Percentiles rank a stretch among this genome's conserved stretches.
These are phyloP conservation scores for Nycticryphes semicollaris DNA, from an alignment of 2,113 vertebrate species.

Conservation along the genomic window DNA sequence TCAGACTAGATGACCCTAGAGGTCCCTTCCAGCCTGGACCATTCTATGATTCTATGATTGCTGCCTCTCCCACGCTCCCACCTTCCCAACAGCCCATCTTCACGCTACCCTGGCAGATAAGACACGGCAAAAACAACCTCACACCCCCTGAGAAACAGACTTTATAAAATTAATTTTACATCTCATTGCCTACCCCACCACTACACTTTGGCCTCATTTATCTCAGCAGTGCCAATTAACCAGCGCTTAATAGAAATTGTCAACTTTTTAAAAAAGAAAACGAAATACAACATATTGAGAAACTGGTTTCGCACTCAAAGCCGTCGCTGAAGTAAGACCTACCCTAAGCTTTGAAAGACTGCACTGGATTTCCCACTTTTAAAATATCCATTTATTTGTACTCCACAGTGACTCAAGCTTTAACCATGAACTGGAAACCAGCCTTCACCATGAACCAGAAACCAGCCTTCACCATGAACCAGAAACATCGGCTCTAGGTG, in stretches of 20 bases:
- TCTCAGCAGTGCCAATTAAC: background rate
- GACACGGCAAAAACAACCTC: background rate
- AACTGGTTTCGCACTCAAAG: background rate
- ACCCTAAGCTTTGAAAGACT: background rate
- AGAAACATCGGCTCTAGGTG: background rate
- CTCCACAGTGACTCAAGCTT: background rate
- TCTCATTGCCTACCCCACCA: background rate
- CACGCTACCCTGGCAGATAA: too few relatives aligned
- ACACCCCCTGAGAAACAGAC: background rate
- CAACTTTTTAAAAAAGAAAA: background rate
- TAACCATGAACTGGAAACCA: background rate
- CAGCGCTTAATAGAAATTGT: background rate
- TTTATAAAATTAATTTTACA: background rate
- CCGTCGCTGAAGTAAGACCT: background rate
- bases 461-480: background rate
- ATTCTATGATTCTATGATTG: too few relatives aligned
- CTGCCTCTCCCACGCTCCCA: background rate
- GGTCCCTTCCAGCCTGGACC: too few relatives aligned
- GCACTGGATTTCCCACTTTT: background rate
- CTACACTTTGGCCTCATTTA: background rate
- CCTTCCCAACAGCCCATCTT: background rate
- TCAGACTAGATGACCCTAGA: too few relatives aligned
- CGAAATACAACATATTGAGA: background rate
- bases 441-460: too few relatives aligned
- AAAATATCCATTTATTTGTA: background rate